phyloP scores from a whole-genome alignment of 1,140 invertebrate genomes.

The Brachionus paranguensis region DNA sequence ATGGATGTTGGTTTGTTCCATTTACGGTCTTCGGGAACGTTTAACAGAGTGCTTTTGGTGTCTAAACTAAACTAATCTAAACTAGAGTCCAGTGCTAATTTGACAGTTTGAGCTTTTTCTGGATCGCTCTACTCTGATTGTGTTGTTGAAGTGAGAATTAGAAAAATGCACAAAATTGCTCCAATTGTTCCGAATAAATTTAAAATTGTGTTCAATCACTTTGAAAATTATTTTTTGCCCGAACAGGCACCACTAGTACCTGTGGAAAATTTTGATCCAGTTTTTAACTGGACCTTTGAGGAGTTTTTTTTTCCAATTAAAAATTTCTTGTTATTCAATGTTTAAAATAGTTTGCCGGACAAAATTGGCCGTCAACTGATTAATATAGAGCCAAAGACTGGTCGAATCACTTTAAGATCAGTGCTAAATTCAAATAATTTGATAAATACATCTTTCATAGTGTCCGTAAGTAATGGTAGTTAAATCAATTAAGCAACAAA shows the following conservation, averaged over 20 bases:
- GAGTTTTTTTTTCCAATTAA: not conserved
- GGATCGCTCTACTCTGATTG: not conserved
- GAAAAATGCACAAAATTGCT: not conserved
- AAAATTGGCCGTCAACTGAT: not conserved
- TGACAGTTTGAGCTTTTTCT: not conserved
- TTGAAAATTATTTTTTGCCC: constrained; percentile 18
- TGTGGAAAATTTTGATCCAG: not conserved
- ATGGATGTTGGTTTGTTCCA: not conserved
- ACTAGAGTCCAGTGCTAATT: not conserved
- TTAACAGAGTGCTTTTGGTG: not conserved
- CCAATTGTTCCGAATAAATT: not conserved
- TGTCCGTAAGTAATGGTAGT: not conserved
- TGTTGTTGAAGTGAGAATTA: not conserved
- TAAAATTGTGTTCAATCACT: constrained; percentile 32
- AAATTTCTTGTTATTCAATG: not conserved
- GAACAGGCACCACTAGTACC: not conserved
- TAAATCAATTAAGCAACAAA: not conserved
- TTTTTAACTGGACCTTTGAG: not conserved
- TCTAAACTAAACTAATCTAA: not conserved
- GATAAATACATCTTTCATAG: not conserved
- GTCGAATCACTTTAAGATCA: not conserved
- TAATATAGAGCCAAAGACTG: not conserved
- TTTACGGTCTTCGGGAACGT: not conserved
- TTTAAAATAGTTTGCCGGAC: not conserved
- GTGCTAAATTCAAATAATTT: constrained; percentile 14